A percentile compares a stretch with the other conserved stretches of the same genome.
Evolutionary conservation across 2,888 invertebrate genomes (phyloP).

Genomic region (Sesamia inferens): DNA sequence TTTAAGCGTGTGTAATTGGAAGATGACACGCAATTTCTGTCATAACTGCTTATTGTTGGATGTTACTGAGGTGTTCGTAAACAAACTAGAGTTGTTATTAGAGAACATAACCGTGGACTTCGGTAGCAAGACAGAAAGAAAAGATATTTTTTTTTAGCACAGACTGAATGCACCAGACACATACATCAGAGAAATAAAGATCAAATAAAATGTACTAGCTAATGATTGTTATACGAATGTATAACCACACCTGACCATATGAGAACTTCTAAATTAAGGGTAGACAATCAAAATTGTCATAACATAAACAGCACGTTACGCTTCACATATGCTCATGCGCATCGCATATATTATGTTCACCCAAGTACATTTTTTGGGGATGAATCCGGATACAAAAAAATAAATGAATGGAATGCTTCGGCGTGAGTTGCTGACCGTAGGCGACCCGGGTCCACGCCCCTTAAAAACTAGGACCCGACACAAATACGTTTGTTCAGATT

Average conservation of each 20-base stretch:
- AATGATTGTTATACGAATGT: not conserved
- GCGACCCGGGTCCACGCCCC: no score
- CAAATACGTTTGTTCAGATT: not conserved
- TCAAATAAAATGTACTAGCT: not conserved
- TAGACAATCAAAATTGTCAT: constrained; percentile 9
- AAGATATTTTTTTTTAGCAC: no score
- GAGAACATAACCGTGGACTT: not conserved
- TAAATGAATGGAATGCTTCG: not conserved
- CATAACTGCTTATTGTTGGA: not conserved
- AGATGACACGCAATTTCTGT: not conserved
- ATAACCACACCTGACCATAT: not conserved
- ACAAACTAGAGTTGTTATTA: not conserved
- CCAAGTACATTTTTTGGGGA: constrained; percentile 5
- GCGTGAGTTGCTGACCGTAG: not conserved
- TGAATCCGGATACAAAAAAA: constrained; percentile 7
- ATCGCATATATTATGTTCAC: constrained; percentile 11
- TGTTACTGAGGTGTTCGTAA: not conserved
- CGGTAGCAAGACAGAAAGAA: not conserved
- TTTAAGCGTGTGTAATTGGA: not conserved
- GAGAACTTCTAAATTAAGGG: not conserved
- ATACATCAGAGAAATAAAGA: no score
- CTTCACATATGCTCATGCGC: constrained; percentile 7
- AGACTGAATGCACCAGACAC: no score
- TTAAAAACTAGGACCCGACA: not conserved
- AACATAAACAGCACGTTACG: constrained; percentile 16